phyloP scores from a whole-genome alignment of 2,888 invertebrate species.

The Erebia aethiops region DNA sequence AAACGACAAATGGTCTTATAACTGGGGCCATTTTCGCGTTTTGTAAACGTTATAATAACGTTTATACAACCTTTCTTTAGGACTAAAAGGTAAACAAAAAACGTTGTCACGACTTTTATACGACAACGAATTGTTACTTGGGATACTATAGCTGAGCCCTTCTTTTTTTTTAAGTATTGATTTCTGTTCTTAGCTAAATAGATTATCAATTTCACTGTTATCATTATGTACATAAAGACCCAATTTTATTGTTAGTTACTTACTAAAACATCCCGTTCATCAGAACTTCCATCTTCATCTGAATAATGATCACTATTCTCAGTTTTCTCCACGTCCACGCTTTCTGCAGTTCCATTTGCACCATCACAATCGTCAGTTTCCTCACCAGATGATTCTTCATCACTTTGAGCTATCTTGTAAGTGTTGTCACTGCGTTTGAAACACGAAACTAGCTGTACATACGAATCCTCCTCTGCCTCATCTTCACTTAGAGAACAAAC shows the following conservation, averaged over 20 bases:
- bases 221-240: background rate
- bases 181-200: background rate
- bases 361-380: conserved; percentile 38
- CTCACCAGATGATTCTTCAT: conserved; percentile 45
- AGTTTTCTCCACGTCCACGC: conserved; percentile 2
- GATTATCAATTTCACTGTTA: background rate
- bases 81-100: no score
- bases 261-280: conserved; percentile 31
- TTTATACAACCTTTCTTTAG: no score
- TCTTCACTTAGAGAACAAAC: conserved; percentile 79
- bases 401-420: conserved; percentile 54
- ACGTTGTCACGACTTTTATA: no score
- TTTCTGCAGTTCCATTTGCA: conserved; percentile 8
- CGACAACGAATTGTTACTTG: no score
- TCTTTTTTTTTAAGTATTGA: no score
- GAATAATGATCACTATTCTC: conserved; percentile 17
- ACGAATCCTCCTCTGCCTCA: conserved; percentile 67
- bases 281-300: conserved; percentile 26
- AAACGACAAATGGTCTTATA: no score
- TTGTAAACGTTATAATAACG: no score
- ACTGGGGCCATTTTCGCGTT: no score
- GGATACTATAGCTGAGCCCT: no score
- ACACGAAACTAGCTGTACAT: conserved; percentile 78
- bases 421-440: conserved; percentile 58
- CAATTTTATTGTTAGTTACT: conserved; percentile 2